Conservation (phyloP, 2,888 invertebrate genomes). For the Caenorhabditis zanzibari region DNA sequence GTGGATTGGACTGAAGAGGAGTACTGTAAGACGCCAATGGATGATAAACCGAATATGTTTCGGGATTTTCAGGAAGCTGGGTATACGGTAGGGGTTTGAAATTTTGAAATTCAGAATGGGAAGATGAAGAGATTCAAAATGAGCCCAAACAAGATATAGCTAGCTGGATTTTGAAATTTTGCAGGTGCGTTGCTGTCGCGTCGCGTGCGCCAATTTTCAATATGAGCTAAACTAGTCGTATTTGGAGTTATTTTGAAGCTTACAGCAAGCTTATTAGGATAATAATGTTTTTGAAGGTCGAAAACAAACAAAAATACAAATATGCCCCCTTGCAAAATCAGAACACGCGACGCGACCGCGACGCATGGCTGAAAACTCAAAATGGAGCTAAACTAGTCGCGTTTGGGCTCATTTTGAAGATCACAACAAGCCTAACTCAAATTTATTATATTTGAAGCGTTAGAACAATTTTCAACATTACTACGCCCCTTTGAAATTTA, state of each 20-base stretch:
- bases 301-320: too few relatives aligned
- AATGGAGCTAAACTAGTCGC: not conserved
- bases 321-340: too few relatives aligned
- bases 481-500: not conserved
- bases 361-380: not conserved
- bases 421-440: not conserved
- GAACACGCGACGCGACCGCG: not conserved
- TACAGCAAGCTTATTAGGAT: too few relatives aligned
- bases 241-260: too few relatives aligned
- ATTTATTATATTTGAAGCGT: not conserved
- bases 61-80: constrained; percentile 44
- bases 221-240: too few relatives aligned
- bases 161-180: not conserved
- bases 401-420: not conserved
- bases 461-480: not conserved
- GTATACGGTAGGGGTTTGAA: constrained; percentile 31
- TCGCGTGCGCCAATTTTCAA: not conserved
- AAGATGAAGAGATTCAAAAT: not conserved
- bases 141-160: not conserved
- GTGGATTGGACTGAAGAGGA: constrained; percentile 37
- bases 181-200: not conserved
- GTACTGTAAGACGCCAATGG: constrained; percentile 35
- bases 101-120: not conserved
- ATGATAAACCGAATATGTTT: constrained; percentile 51
- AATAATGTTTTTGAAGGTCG: too few relatives aligned